Percentiles rank a stretch among this genome's conserved stretches.
phyloP scores from a whole-genome alignment of 2,888 invertebrate genomes.

The Scaptomyza reducta region DNA sequence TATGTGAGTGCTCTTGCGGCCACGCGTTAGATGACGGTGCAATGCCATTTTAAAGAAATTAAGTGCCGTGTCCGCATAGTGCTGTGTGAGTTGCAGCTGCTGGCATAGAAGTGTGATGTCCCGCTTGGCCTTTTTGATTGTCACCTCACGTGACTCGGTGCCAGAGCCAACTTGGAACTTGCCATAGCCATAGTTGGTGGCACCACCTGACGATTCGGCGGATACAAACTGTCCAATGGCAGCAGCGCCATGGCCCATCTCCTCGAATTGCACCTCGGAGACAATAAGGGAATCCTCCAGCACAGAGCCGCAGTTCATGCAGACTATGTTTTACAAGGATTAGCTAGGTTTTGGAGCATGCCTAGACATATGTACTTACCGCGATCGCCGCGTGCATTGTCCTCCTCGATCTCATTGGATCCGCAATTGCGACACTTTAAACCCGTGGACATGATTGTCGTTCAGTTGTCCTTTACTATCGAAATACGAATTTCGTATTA shows the following conservation, averaged over 20 bases:
- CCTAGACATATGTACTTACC: slow-evolving; percentile 21
- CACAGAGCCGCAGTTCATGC: slow-evolving; percentile 97
- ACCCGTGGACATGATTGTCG: slow-evolving; percentile 85
- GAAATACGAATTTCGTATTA: not conserved
- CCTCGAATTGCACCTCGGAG: slow-evolving; percentile 97
- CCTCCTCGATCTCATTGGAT: slow-evolving; percentile 96
- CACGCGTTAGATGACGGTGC: slow-evolving; percentile 93
- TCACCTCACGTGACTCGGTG: slow-evolving; percentile 96
- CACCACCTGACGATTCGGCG: slow-evolving; percentile 93
- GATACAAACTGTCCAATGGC: slow-evolving; percentile 97
- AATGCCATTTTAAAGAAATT: slow-evolving; percentile 97
- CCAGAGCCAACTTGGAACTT: slow-evolving; percentile 92
- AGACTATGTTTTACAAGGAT: slow-evolving; percentile 86
- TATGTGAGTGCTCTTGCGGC: slow-evolving; percentile 94
- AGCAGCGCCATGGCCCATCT: slow-evolving; percentile 94
- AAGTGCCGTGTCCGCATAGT: slow-evolving; percentile 96
- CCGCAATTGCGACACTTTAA: slow-evolving; percentile 94
- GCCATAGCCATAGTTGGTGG: slow-evolving; percentile 90
- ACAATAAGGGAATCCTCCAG: slow-evolving; percentile 98
- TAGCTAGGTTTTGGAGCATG: not conserved
- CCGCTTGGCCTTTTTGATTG: slow-evolving; percentile 93
- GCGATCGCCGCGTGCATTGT: slow-evolving; percentile 94
- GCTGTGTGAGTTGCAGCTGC: slow-evolving; percentile 94
- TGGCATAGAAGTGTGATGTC: slow-evolving; percentile 94
- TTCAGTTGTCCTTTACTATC: not conserved